Evolutionary conservation across 2,888 invertebrate species (phyloP).

Genomic region (Clepsis dumicolana): DNA sequence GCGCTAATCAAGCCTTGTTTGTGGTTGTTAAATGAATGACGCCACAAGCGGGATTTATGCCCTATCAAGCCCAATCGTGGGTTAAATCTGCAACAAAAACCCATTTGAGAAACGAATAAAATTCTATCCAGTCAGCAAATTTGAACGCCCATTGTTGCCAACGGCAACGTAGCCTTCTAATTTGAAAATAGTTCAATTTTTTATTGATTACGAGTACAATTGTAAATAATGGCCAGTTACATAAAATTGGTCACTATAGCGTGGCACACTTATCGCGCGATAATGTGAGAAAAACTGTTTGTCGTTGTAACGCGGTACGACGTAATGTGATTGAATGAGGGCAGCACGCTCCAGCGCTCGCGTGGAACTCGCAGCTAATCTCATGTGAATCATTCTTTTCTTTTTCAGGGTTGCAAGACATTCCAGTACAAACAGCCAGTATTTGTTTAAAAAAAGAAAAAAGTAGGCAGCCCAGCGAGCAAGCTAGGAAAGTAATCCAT

Average conservation of each 20-base stretch:
- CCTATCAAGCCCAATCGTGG: slow-evolving; percentile 16
- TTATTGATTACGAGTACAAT: slow-evolving; percentile 22
- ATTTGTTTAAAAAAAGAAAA: neutral
- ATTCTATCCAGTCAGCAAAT: slow-evolving; percentile 26
- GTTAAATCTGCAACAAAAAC: slow-evolving; percentile 26
- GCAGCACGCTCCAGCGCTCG: slow-evolving; percentile 57
- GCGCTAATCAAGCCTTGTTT: slow-evolving; percentile 17
- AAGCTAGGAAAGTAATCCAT: slow-evolving; percentile 7
- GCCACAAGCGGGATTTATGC: slow-evolving; percentile 36
- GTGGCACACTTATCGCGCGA: slow-evolving; percentile 45
- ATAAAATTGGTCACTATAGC: slow-evolving; percentile 33
- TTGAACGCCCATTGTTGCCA: slow-evolving; percentile 13
- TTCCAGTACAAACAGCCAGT: neutral
- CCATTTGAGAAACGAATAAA: slow-evolving; percentile 16
- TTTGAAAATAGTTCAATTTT: slow-evolving; percentile 11
- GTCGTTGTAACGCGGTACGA: slow-evolving; percentile 56
- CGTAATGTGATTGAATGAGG: slow-evolving; percentile 69
- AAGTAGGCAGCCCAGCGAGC: neutral
- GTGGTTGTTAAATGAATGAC: slow-evolving; percentile 33
- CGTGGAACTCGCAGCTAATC: slow-evolving; percentile 51
- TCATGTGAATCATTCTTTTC: slow-evolving; percentile 42
- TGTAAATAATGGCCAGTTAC: slow-evolving; percentile 36
- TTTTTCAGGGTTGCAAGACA: slow-evolving; percentile 36
- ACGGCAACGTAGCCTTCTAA: slow-evolving; percentile 12
- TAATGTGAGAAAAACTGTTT: slow-evolving; percentile 53